Conservation (phyloP, 1,140 invertebrate genomes). For the Anastrepha ludens region DNA sequence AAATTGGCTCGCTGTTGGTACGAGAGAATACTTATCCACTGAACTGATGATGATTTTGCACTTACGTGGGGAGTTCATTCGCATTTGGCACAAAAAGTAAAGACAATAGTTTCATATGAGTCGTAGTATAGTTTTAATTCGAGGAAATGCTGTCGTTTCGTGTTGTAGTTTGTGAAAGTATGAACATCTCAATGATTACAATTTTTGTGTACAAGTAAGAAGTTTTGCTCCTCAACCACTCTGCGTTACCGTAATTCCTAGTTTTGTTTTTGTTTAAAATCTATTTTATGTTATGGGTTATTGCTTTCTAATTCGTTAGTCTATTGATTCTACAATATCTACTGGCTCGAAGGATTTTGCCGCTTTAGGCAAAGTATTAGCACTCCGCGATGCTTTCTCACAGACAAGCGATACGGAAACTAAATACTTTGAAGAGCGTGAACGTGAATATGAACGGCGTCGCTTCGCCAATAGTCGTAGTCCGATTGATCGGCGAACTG, state of each 20-base stretch:
- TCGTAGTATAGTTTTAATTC: background rate
- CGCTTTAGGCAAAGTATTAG: slow-evolving; percentile 56
- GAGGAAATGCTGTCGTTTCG: background rate
- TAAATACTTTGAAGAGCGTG: slow-evolving; percentile 61
- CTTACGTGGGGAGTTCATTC: slow-evolving; percentile 37
- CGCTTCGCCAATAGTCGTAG: slow-evolving; percentile 51
- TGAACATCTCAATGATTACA: background rate
- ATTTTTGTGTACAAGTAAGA: too few relatives aligned
- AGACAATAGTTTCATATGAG: background rate
- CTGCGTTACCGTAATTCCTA: background rate
- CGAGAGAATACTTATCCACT: background rate
- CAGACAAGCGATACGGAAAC: slow-evolving; percentile 71
- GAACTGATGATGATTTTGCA: slow-evolving; percentile 21
- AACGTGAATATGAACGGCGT: slow-evolving; percentile 58
- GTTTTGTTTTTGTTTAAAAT: background rate
- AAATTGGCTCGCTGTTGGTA: background rate
- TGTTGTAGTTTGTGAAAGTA: background rate
- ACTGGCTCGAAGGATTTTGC: slow-evolving; percentile 56
- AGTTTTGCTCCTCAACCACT: background rate
- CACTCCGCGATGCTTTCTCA: slow-evolving; percentile 69
- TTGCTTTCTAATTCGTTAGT: background rate
- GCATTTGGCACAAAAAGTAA: slow-evolving; percentile 14
- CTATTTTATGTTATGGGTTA: background rate
- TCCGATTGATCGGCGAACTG: slow-evolving; percentile 41
- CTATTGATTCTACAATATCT: slow-evolving; percentile 13